Conservation (phyloP, 1,140 invertebrate genomes). For the Solenopsis invicta region DNA sequence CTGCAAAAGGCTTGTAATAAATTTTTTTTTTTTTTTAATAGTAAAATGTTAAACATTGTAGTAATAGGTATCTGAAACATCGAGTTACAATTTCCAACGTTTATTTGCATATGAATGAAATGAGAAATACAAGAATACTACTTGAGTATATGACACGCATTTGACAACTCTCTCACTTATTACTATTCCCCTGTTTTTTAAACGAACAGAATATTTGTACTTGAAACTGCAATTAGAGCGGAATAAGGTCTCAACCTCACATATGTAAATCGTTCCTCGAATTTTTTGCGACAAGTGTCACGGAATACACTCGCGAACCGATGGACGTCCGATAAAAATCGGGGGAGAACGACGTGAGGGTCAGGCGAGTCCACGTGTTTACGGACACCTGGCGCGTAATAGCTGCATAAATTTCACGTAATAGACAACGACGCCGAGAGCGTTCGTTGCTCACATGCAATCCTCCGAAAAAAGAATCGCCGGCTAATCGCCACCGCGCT, state of each 20-base stretch:
- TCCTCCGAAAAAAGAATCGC: conserved; percentile 35
- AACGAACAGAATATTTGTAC: background rate
- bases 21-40: too few species aligned
- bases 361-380: conserved; percentile 53
- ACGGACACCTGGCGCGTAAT: conserved; percentile 64
- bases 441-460: conserved; percentile 41
- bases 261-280: conserved; percentile 3
- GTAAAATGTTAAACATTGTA: too few species aligned
- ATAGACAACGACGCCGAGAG: conserved; percentile 55
- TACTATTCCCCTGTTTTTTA: background rate
- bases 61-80: too few species aligned
- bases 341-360: conserved; percentile 44
- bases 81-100: too few species aligned
- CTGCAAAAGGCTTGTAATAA: too few species aligned
- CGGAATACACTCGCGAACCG: conserved; percentile 22
- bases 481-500: conserved; percentile 41
- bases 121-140: too few species aligned
- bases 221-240: background rate
- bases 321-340: conserved; percentile 49
- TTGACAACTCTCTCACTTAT: too few species aligned
- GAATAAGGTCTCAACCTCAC: background rate
- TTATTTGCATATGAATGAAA: too few species aligned
- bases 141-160: too few species aligned
- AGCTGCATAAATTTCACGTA: conserved; percentile 62
- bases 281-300: conserved; percentile 15